A percentile compares a stretch with the other conserved stretches of the same genome.
Evolutionary conservation across 2,888 invertebrate genomes (phyloP).

Genomic region (Drosophila tripunctata): DNA sequence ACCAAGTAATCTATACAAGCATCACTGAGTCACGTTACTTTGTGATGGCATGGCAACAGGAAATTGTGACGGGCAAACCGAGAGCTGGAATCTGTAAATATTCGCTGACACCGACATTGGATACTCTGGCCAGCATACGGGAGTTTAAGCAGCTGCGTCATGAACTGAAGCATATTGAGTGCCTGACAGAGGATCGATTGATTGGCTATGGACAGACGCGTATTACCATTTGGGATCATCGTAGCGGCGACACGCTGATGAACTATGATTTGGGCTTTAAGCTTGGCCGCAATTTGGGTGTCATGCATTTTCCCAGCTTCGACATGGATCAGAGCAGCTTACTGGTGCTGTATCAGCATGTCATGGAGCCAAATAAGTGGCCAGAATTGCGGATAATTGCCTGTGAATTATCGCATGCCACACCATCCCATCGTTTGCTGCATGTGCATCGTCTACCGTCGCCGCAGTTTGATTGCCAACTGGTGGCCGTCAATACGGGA

Average conservation of each 20-base stretch:
- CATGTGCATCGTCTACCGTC: conserved; percentile 74
- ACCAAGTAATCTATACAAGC: conserved; percentile 79
- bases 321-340: conserved; percentile 80
- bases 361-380: conserved; percentile 30
- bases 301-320: conserved; percentile 78
- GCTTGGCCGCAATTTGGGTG: conserved; percentile 80
- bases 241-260: conserved; percentile 83
- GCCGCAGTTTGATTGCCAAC: conserved; percentile 66
- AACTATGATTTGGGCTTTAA: conserved; percentile 81
- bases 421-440: conserved; percentile 80
- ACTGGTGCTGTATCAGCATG: conserved; percentile 72
- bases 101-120: conserved; percentile 82
- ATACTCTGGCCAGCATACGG: conserved; percentile 83
- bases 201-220: conserved; percentile 82
- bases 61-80: conserved; percentile 72
- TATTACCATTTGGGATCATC: conserved; percentile 83
- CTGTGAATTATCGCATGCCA: conserved; percentile 78
- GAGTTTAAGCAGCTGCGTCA: conserved; percentile 83
- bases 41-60: conserved; percentile 83
- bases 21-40: conserved; percentile 83
- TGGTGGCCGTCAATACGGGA: conserved; percentile 74
- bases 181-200: conserved; percentile 81
- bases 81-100: conserved; percentile 83
- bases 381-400: conserved; percentile 79
- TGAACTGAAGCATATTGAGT: conserved; percentile 80